Evolutionary conservation across 2,888 invertebrate species (phyloP), one percentile per base, ranked within the genome.

Genomic region (Chirona hameri): DNA sequence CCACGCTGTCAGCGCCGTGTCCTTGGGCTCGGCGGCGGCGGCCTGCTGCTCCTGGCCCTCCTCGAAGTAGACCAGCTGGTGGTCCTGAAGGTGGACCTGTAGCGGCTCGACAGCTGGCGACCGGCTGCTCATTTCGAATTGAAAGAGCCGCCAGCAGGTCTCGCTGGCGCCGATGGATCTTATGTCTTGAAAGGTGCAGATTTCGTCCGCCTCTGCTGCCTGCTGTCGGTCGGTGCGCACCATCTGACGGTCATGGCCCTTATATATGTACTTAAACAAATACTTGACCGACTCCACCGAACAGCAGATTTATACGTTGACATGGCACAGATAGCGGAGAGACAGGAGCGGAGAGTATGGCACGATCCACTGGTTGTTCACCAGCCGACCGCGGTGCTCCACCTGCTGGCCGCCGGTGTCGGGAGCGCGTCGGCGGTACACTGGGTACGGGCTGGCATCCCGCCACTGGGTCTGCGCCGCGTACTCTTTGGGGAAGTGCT

Each of bases 301-400:
- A 9, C 60, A 60, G n/a, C 60, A 60, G 14, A 60, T 60, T 18
- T 60, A 12, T 24, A 60, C 21, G n/a, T 60, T 60, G 21, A 60
- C 18, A 24, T 60, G 60, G 60, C 60, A 60, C 18, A 7, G 7
- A 24, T 60, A 60, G 60, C 60, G n/a, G 60, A 60, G 60, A 15
- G 79, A 79, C 3, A 79, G 21, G 21, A 79, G n/a, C 79, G 79
- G 79, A 10, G n/a, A 79, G 27, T n/a, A 79, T 12, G 79, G 79
- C 9, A 79, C 79, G 24, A 79, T n/a, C 79, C 79, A 79, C 21
- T 24, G 79, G 48, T 79, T 79, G 48, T 21, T 24, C 24, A 79
- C 60, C 60, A 60, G 60, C 60, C 60, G 60, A 18, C 21, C 60
- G 24, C 60, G 60, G 60, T 60, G 60, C 60, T 24, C n/a, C n/a